Evolutionary conservation across 1,140 invertebrate species (phyloP), one percentile per base, ranked within the genome.

Genomic region (Theocolax elegans): DNA sequence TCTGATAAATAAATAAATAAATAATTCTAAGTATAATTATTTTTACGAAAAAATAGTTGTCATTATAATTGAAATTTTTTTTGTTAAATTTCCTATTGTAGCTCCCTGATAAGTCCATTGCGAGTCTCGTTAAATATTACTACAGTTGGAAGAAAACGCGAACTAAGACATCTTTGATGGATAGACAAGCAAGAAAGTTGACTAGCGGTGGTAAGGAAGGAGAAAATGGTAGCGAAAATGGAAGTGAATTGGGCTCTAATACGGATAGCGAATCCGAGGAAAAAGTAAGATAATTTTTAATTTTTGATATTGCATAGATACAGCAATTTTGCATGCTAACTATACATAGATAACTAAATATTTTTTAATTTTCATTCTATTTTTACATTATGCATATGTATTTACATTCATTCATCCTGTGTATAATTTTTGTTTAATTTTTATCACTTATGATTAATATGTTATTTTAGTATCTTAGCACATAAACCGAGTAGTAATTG

Each of bases 141-240:
- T 99, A 99, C 81, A 96, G 94, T 75, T 99, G 97, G 97, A 99
- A 99, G 82, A 99, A 98, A 81, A 96, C 95, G 12, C 87, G 95
- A 79, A 93, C 93, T 76, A 89, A 95, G 53, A 96, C 93, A 54
- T 98, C 95, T 79, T 86, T 97, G 23, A 98, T 99, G 94, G 97
- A 99, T 85, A 88, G 92, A 64, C 93, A 95, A 83, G 93, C 92
- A 1, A 89, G 91, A 80, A 94, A 89, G 87, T 86, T 92, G 75
- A 90, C 87, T 13, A 87, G 86, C 76, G 85, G 86, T 38, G 81
- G 86, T 25, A 87, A 87, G 71, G 87, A 87, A 72, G 86, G 85
- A 23, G 92, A 92, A 80, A 91, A 90, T 60, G 91, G 90, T 13
- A 94, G 92, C 46, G 93, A 95, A 83, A 92, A 90, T 49, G 92